Base-by-base conservation (phyloP, 2,888 invertebrate genomes). In the Dryococelus australis region DNA sequence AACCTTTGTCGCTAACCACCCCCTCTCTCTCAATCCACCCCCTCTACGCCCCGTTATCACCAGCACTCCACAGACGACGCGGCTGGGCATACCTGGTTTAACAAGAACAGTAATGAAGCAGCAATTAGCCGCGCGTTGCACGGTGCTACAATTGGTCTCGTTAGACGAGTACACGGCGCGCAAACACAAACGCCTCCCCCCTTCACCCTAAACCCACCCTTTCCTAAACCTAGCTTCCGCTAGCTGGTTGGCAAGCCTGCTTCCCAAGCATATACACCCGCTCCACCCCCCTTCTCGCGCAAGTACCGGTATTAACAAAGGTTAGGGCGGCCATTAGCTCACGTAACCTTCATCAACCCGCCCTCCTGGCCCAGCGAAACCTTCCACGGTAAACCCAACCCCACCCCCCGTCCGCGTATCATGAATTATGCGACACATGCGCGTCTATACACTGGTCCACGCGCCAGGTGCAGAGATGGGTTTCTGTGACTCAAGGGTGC, bases 91-190 rank as follows among this genome's bases (percentile, higher is more conserved):
- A 12, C 47, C 47, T 12, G 47, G 65, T 65, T 83, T 35, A 26
- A 26, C 83, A 83, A 28, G 83, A 16, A 83, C 35, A 83, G 81
- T 86, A 86, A 86, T 86, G 83, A 86, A 86, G 27, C 86, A 47
- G 51, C 80, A 86, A 86, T 86, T 86, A 86, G 86, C 83, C 83
- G 53, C n/a, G 53, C 81, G 26, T 86, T 20, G 28, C 28, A 35
- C 65, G 43, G n/a, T 12, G 10, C 28, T 65, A 35, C 80, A 86
- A 86, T 86, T 86, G 83, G 86, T 47, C 86, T 86, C 86, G 86
- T 86, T 86, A 86, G 53, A 43, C 47, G 47, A 47, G 47, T 47
- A 47, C 47, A 47, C 47, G 47, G 47, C 47, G 65, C 24, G 65
- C 65, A 65, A 47, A 65, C 65, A 65, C 65, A 65, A 16, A 65